Evolutionary conservation across 2,888 invertebrate species (phyloP), one percentile per base, ranked within the genome.

Genomic region (Drosophila siamana): DNA sequence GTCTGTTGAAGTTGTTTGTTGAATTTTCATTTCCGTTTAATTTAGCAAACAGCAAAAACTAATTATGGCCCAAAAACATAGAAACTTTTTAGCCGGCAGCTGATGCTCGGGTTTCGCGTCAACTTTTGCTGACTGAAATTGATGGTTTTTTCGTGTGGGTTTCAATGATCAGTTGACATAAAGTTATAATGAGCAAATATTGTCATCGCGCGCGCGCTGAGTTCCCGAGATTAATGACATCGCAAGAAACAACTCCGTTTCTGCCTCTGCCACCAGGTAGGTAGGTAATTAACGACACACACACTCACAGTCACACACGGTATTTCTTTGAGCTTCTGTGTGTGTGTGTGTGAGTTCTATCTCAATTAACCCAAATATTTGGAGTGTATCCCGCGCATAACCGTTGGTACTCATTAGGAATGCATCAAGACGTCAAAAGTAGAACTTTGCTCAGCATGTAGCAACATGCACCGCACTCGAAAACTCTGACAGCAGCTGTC

Each of bases 171-270:
- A 62, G 63, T 46, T 63, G 67, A 63, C 67, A 67, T 63, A 40
- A 67, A 67, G 63, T 67, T 67, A 67, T 67, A 67, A 67, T 67
- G 67, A 67, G 63, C 51, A 67, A 63, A 67, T 56, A 56, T 67
- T 67, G 62, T 67, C 67, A 67, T 19, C 63, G 51, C 67, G 51
- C 63, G 51, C 67, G 51, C 50, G 48, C 13, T 24, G 36, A 30
- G 44, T 44, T 54, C 26, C 11, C 7, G 28, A 67, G 67, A 63
- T 67, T 63, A 62, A 67, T 67, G 56, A 51, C 67, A 62, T 40
- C n/a, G 52, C n/a, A 30, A 54, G 47, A 51, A 22, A 54, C 41
- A 41, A 51, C 22, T 33, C 5, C 30, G 16, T n/a, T n/a, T n/a
- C n/a, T n/a, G n/a, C n/a, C n/a, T n/a, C 19, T 13, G 16, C 28